A percentile compares a stretch with the other conserved stretches of the same genome.
Conservation (phyloP, 2,888 invertebrate species). For the Drosophila pseudotakahashii region DNA sequence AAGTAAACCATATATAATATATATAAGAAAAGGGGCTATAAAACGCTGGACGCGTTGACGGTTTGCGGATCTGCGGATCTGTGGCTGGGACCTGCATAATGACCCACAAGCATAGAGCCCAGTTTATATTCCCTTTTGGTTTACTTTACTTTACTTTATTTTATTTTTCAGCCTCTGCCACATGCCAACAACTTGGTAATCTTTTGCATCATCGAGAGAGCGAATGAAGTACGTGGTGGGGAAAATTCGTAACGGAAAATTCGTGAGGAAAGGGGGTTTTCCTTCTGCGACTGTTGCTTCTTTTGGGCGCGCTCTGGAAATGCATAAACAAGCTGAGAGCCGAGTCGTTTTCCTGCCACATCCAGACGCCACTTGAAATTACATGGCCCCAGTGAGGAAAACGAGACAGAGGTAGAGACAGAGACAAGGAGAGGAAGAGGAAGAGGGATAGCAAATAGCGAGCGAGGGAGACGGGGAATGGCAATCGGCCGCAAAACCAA, state of each 20-base stretch:
- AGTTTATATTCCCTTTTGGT: conserved; percentile 16
- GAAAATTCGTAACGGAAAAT: too few relatives aligned
- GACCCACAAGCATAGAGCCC: conserved; percentile 69
- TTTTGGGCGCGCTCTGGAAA: conserved; percentile 55
- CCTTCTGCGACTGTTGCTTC: conserved; percentile 65
- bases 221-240: conserved; percentile 71
- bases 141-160: background rate
- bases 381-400: conserved; percentile 43
- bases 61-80: conserved; percentile 17
- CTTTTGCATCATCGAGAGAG: conserved; percentile 76
- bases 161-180: conserved; percentile 39
- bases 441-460: background rate
- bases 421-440: too few relatives aligned
- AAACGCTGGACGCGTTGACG: conserved; percentile 43
- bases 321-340: conserved; percentile 68
- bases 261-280: background rate
- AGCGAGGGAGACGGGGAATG: conserved; percentile 8
- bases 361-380: conserved; percentile 58
- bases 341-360: conserved; percentile 28
- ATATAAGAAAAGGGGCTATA: background rate
- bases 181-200: conserved; percentile 75
- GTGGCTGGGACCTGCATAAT: conserved; percentile 67
- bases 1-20: background rate
- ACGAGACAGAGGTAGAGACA: conserved; percentile 7
- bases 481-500: conserved; percentile 1